These are phyloP conservation scores for Papilio elwesi DNA, from an alignment of 2,888 invertebrate genomes.

Conservation along the genomic window DNA sequence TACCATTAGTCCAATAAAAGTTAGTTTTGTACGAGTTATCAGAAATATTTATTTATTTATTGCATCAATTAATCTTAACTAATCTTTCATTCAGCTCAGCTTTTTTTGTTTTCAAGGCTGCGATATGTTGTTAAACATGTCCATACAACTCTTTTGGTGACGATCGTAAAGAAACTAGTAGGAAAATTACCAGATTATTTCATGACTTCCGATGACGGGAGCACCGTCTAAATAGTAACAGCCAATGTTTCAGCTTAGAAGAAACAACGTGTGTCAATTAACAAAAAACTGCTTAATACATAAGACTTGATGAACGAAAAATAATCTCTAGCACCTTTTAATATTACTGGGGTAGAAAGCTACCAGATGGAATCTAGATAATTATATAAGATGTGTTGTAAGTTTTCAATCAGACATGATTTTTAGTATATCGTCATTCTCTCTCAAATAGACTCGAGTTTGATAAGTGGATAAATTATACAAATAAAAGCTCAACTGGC, in stretches of 20 bases:
- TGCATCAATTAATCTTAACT: not conserved
- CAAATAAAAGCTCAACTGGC: too few species aligned
- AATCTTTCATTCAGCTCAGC: not conserved
- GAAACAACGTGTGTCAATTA: not conserved
- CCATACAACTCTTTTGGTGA: conserved; percentile 5
- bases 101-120: conserved; percentile 6
- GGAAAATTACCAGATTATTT: conserved; percentile 11
- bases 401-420: too few species aligned
- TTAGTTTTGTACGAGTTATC: not conserved
- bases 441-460: too few species aligned
- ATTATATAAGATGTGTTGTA: too few species aligned
- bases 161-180: conserved; percentile 15
- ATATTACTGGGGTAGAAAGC: not conserved
- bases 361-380: too few species aligned
- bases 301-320: not conserved
- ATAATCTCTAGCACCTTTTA: not conserved
- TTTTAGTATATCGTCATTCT: too few species aligned
- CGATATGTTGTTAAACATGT: conserved; percentile 52
- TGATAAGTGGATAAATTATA: too few species aligned
- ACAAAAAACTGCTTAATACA: not conserved
- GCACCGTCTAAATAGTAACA: not conserved
- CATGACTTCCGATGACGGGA: conserved; percentile 17
- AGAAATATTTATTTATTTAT: not conserved
- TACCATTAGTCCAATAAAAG: too few species aligned
- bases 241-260: not conserved